Base-by-base conservation (phyloP, 2,113 vertebrate genomes). In the Mesembrinibis cayennensis region DNA sequence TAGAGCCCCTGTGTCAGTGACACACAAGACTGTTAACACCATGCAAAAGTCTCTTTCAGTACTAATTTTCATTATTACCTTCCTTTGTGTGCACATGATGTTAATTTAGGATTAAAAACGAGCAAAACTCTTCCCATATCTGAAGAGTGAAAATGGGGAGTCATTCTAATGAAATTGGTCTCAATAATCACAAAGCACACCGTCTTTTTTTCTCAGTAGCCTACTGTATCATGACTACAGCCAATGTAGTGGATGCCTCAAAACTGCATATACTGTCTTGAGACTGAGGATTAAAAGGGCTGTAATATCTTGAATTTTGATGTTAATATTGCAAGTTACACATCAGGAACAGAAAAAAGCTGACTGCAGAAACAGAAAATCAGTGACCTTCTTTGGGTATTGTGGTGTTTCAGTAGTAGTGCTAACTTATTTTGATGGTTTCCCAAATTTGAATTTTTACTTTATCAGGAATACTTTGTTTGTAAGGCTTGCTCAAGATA, bases 31-130 rank as follows among this genome's bases (percentile, higher is more conserved):
- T 17, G 32, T 72, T 38, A 83, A 72, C 26, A 25, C 38, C 1
- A 0, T 20, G 23, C 36, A 53, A 22, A 93, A 56, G 21, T 30
- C 20, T n/a, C 18, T 47, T n/a, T 10, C 0, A 0, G 67, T 2
- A 1, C 42, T 80, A 20, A 55, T 59, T 78, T 38, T 45, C 47
- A 47, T 38, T 21, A 38, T 40, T 40, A 34, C 55, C 21, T 90
- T 49, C 10, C 11, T 65, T 52, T 44, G 23, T 27, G 13, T 21
- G 27, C 38, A 27, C 12, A 30, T 22, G 61, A 16, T 14, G 6
- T 38, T 83, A 50, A 53, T 52, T 40, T 25, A 17, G 13, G 32
- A 16, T 61, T 89, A 53, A 81, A 73, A 66, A 2, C 1, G 3
- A 78, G n/a, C 11, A 49, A 58, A 74, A 42, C 9, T 49, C 8